A percentile compares a stretch with the other conserved stretches of the same genome.
phyloP scores from a whole-genome alignment of 1,140 invertebrate species.

The Cylas formicarius region DNA sequence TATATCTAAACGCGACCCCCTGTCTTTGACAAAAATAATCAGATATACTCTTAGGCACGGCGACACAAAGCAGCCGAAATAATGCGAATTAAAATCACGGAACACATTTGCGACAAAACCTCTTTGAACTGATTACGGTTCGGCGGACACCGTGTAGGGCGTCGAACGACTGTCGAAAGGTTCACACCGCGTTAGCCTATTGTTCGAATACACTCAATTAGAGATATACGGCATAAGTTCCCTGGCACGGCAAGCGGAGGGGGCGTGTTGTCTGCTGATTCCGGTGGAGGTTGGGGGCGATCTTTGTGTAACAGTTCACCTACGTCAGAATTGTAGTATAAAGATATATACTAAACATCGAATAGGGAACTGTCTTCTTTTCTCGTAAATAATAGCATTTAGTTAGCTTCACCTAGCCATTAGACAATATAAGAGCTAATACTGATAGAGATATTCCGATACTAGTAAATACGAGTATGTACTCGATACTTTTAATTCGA shows the following conservation, averaged over 20 bases:
- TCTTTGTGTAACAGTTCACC: too few relatives aligned
- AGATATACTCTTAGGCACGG: conserved; percentile 35
- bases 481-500: too few relatives aligned
- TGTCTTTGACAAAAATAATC: conserved; percentile 28
- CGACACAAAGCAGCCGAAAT: conserved; percentile 38
- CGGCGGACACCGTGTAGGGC: conserved; percentile 24
- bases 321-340: too few relatives aligned
- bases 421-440: too few relatives aligned
- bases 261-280: neutral
- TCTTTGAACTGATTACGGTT: conserved; percentile 39
- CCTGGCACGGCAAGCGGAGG: conserved; percentile 22
- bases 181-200: conserved; percentile 20
- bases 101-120: conserved; percentile 33
- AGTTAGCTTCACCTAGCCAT: too few relatives aligned
- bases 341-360: too few relatives aligned
- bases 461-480: too few relatives aligned
- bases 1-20: neutral
- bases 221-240: conserved; percentile 25
- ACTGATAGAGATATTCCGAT: too few relatives aligned
- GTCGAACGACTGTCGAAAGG: conserved; percentile 28
- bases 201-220: conserved; percentile 35
- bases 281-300: too few relatives aligned
- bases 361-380: too few relatives aligned
- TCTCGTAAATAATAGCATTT: too few relatives aligned
- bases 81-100: conserved; percentile 41